These are phyloP conservation scores for Chloroceryle inda DNA, from an alignment of 2,797 vertebrate genomes.

Conservation along the genomic window DNA sequence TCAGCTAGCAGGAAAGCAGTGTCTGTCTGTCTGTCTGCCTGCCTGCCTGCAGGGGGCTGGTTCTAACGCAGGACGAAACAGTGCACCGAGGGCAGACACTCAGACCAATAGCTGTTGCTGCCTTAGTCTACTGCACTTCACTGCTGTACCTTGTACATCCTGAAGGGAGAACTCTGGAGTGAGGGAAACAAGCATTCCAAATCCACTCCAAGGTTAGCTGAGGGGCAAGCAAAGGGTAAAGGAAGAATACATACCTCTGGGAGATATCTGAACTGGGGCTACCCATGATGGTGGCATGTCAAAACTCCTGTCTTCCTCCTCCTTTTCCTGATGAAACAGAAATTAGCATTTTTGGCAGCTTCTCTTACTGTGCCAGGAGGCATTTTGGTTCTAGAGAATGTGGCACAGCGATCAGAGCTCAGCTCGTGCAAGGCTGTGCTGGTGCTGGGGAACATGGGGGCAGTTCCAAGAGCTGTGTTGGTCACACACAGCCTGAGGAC, in stretches of 20 bases:
- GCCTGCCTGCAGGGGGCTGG: not conserved
- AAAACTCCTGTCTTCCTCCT: conserved; percentile 71
- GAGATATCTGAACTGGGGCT: conserved; percentile 80
- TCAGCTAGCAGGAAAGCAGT: not conserved
- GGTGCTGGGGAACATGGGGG: not conserved
- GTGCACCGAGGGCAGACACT: not conserved
- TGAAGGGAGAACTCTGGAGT: not conserved
- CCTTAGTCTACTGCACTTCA: not conserved
- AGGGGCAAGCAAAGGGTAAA: not conserved
- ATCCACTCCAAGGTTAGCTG: not conserved
- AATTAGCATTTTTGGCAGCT: not conserved
- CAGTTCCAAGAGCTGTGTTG: no score
- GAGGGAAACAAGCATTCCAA: not conserved
- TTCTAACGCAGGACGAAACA: not conserved
- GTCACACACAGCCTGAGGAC: not conserved
- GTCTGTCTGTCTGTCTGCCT: not conserved
- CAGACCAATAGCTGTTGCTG: not conserved
- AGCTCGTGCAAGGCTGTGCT: rapidly evolving
- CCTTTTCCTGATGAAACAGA: conserved; percentile 71
- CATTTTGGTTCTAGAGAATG: not conserved
- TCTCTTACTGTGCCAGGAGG: not conserved
- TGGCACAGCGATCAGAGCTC: not conserved
- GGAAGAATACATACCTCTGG: conserved; percentile 78
- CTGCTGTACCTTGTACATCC: not conserved
- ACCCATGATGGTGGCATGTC: conserved; percentile 92